Conservation (phyloP, 2,797 vertebrate species). For the Chaenodraco wilsoni region DNA sequence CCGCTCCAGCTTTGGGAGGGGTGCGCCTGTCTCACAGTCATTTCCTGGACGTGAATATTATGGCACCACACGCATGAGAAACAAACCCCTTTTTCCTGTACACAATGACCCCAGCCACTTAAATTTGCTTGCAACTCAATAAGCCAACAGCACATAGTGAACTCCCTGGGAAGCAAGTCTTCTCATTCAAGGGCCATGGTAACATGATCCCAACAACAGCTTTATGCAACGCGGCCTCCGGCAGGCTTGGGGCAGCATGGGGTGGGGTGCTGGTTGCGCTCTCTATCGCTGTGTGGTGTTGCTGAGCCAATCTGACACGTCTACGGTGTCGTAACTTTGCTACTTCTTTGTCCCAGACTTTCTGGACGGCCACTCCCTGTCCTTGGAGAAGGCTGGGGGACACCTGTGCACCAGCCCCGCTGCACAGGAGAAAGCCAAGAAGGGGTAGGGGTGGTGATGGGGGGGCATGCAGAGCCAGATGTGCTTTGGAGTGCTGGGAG, state of each 20-base stretch:
- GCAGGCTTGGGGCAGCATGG: slow-evolving; percentile 47
- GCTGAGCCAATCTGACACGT: slow-evolving; percentile 21
- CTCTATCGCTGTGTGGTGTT: slow-evolving; percentile 27
- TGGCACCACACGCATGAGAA: slow-evolving; percentile 76
- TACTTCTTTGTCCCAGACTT: slow-evolving; percentile 24
- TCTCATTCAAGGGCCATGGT: slow-evolving; percentile 65
- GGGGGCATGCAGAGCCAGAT: slow-evolving; percentile 46
- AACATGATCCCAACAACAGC: slow-evolving; percentile 71
- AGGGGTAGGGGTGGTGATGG: neutral
- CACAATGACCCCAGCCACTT: slow-evolving; percentile 64
- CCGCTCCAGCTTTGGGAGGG: slow-evolving; percentile 77
- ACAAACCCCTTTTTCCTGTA: slow-evolving; percentile 68
- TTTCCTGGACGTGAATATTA: slow-evolving; percentile 80
- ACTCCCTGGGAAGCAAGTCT: slow-evolving; percentile 66
- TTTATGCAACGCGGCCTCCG: slow-evolving; percentile 68
- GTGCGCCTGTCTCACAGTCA: slow-evolving; percentile 75
- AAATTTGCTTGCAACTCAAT: slow-evolving; percentile 62
- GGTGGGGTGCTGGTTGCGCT: slow-evolving; percentile 27
- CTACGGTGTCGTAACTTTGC: slow-evolving; percentile 31
- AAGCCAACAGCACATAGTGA: slow-evolving; percentile 43
- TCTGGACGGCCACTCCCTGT: slow-evolving; percentile 40
- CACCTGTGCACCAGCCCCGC: slow-evolving; percentile 69
- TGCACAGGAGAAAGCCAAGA: slow-evolving; percentile 18
- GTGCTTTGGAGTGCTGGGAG: slow-evolving; percentile 42
- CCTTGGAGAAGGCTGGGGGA: slow-evolving; percentile 46